Base-by-base conservation (phyloP, 2,797 vertebrate genomes). In the Microchirus variegatus region DNA sequence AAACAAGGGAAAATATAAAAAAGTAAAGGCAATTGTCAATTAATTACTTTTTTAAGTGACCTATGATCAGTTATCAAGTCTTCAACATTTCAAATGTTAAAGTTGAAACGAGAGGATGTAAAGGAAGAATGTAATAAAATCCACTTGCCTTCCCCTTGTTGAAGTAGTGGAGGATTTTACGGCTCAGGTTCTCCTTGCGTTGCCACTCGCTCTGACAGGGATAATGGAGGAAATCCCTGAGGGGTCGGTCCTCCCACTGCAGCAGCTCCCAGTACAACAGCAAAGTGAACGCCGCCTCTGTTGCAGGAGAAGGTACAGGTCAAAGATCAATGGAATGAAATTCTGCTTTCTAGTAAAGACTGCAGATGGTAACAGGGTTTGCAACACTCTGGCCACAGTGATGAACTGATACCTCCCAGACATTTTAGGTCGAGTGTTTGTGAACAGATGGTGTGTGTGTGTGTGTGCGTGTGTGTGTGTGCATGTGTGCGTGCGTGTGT, bases 101-200 rank as follows among this genome's bases (percentile, higher is more conserved):
- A 22, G 22, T 22, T 5, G n/a, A 22, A 22, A 22, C 22, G 5
- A 22, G 2, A 22, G 22, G 22, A 22, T 22, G 22, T 22, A 22
- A 22, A 22, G 22, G 3, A 22, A n/a, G 4, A 48, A 41, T n/a
- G 53, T 1, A 14, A 10, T 31, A 16, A 42, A 11, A 18, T 46
- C 36, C 26, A 76, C 90, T 86, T 85, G 95, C 98, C 95, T 99
- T 99, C 84, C 98, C 98, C 95, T 99, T 99, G 94, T 97, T 99
- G 93, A 99, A 99, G 92, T 99, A 99, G 92, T 99, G 97, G 78
- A 99, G 95, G 89, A 99, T 97, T 90, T 99, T 99, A 69, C 97
- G 96, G 85, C 97, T 98, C 72, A 99, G 93, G 72, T 95, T 95
- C 84, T 99, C 98, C 84, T 99, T 99, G 78, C 97, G 96, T 67